Conservation (phyloP, 2,888 invertebrate genomes). For the Volucella inflata region DNA sequence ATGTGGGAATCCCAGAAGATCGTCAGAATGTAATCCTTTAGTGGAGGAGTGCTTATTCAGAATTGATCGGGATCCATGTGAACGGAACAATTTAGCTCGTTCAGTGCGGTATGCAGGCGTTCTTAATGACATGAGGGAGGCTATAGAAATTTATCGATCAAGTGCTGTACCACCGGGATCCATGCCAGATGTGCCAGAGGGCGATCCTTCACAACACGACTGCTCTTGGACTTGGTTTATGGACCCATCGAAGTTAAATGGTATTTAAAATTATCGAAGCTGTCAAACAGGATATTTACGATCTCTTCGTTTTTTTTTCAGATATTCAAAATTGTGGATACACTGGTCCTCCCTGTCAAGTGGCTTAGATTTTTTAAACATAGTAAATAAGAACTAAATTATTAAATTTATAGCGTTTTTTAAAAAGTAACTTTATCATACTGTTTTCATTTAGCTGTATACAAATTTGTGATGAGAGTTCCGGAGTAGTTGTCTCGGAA, state of each 20-base stretch:
- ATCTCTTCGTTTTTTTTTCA: background rate
- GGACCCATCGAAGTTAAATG: constrained; percentile 33
- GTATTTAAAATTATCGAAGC: background rate
- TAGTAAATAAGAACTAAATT: background rate
- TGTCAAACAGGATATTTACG: background rate
- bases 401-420: too few relatives aligned
- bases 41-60: constrained; percentile 84
- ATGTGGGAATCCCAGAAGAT: constrained; percentile 72
- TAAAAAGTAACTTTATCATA: too few relatives aligned
- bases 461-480: too few relatives aligned
- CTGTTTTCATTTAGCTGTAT: too few relatives aligned
- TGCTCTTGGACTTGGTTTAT: constrained; percentile 85
- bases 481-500: too few relatives aligned
- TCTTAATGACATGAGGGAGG: constrained; percentile 82
- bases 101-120: constrained; percentile 68
- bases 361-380: background rate
- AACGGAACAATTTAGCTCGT: constrained; percentile 81
- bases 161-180: constrained; percentile 83
- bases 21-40: constrained; percentile 79
- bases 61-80: constrained; percentile 85
- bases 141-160: constrained; percentile 83
- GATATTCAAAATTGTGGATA: constrained; percentile 14
- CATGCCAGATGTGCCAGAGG: constrained; percentile 84
- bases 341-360: constrained; percentile 17
- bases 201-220: constrained; percentile 85